These are phyloP conservation scores for Zaprionus ghesquierei DNA, from an alignment of 1,140 invertebrate genomes.

Conservation along the genomic window DNA sequence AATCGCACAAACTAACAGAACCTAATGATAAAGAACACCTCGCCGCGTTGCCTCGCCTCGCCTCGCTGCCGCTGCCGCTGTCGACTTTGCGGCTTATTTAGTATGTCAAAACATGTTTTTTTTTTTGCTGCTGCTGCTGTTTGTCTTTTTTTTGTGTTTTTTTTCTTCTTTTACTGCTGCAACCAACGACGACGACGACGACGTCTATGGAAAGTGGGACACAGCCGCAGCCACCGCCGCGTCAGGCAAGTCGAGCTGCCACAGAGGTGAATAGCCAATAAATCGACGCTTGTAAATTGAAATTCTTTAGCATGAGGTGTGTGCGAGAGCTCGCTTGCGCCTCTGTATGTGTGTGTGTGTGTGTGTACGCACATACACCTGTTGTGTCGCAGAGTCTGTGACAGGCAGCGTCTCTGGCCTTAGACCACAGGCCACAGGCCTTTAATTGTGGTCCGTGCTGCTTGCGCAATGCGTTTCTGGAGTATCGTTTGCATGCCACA, in stretches of 20 bases:
- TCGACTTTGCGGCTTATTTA: slow-evolving; percentile 73
- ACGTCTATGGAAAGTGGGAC: slow-evolving; percentile 79
- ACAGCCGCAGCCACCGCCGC: slow-evolving; percentile 49
- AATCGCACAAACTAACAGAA: slow-evolving; percentile 77
- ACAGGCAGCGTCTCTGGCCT: slow-evolving; percentile 38
- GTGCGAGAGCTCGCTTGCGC: not conserved
- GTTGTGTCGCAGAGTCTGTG: slow-evolving; percentile 43
- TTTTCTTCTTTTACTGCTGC: slow-evolving; percentile 45
- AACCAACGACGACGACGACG: slow-evolving; percentile 7
- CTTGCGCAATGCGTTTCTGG: slow-evolving; percentile 59
- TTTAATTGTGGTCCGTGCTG: slow-evolving; percentile 43
- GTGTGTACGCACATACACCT: slow-evolving; percentile 51
- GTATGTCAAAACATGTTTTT: slow-evolving; percentile 81
- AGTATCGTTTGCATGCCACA: slow-evolving; percentile 54
- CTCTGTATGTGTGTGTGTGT: slow-evolving; percentile 1
- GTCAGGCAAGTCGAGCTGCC: slow-evolving; percentile 26
- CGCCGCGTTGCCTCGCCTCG: slow-evolving; percentile 12
- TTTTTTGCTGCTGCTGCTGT: slow-evolving; percentile 20
- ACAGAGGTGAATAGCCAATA: slow-evolving; percentile 82
- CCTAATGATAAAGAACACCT: slow-evolving; percentile 77
- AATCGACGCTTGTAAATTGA: slow-evolving; percentile 81
- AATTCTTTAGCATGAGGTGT: slow-evolving; percentile 70
- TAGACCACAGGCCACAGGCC: not conserved
- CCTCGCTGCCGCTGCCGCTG: not conserved
- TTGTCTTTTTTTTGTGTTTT: slow-evolving; percentile 24